Evolutionary conservation across 2,888 invertebrate species (phyloP).

Genomic region (Atherix ibis): DNA sequence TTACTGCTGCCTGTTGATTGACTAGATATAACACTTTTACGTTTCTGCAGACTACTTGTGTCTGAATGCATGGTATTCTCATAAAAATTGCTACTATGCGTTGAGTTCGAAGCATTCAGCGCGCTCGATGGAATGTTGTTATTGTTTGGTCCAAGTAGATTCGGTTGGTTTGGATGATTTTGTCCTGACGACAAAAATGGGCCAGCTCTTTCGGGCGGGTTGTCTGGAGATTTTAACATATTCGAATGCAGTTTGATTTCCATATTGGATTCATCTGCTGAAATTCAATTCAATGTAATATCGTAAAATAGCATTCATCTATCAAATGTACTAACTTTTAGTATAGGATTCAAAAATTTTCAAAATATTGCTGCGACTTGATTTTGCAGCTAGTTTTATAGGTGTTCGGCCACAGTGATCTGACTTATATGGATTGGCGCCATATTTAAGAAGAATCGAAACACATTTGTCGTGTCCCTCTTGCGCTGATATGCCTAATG

Average conservation of each 20-base stretch:
- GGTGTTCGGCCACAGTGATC: slow-evolving; percentile 79
- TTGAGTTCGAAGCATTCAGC: slow-evolving; percentile 31
- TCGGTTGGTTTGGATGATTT: slow-evolving; percentile 11
- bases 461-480: slow-evolving; percentile 92
- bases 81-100: slow-evolving; percentile 33
- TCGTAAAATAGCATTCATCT: too few relatives aligned
- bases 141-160: slow-evolving; percentile 18
- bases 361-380: slow-evolving; percentile 75
- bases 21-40: slow-evolving; percentile 35
- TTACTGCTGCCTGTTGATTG: slow-evolving; percentile 35
- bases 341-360: slow-evolving; percentile 57
- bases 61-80: slow-evolving; percentile 35
- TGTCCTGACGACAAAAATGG: slow-evolving; percentile 9
- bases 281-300: too few relatives aligned
- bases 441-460: slow-evolving; percentile 61
- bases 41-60: slow-evolving; percentile 31
- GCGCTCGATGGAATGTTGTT: slow-evolving; percentile 20
- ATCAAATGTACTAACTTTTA: slow-evolving; percentile 25
- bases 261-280: slow-evolving; percentile 29
- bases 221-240: slow-evolving; percentile 32
- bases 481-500: slow-evolving; percentile 87
- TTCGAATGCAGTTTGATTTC: slow-evolving; percentile 30
- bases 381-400: slow-evolving; percentile 77
- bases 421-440: slow-evolving; percentile 71
- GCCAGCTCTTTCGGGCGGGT: slow-evolving; percentile 19